Evolutionary conservation across 2,888 invertebrate genomes (phyloP).

Genomic region (Barypeithes pellucidus): DNA sequence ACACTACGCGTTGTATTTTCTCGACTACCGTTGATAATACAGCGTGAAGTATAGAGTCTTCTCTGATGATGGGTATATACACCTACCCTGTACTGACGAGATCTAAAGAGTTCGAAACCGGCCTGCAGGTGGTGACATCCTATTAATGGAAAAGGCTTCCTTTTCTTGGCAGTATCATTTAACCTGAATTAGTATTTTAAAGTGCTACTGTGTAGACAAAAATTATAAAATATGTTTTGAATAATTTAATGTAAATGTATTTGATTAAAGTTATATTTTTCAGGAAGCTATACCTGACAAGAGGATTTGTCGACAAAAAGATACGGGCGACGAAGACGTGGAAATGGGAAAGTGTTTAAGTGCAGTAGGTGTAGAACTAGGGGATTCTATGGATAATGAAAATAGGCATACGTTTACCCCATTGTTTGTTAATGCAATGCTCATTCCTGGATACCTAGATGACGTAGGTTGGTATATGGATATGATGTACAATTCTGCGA

Average conservation of each 20-base stretch:
- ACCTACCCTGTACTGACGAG: too few species aligned
- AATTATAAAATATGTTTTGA: conserved; percentile 27
- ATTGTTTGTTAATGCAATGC: conserved; percentile 92
- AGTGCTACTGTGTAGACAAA: too few species aligned
- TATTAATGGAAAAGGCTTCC: too few species aligned
- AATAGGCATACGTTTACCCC: conserved; percentile 94
- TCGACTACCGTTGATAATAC: too few species aligned
- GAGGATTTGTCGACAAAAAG: conserved; percentile 71
- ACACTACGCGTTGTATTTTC: too few species aligned
- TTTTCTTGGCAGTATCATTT: too few species aligned
- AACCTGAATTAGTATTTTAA: too few species aligned
- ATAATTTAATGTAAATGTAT: not conserved
- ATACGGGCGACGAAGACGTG: conserved; percentile 90
- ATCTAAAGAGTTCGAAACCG: too few species aligned
- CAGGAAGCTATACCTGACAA: conserved; percentile 59
- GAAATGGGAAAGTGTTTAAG: conserved; percentile 93
- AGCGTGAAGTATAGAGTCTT: too few species aligned
- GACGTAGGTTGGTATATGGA: conserved; percentile 71
- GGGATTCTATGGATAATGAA: conserved; percentile 88
- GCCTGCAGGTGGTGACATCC: too few species aligned
- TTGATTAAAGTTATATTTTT: conserved; percentile 18
- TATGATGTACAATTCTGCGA: conserved; percentile 67
- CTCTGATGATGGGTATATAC: too few species aligned
- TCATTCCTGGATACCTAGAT: conserved; percentile 80
- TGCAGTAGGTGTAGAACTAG: conserved; percentile 87